Percentiles rank a stretch among this genome's conserved stretches.
Evolutionary conservation across 2,888 invertebrate species (phyloP).

Genomic region (Cryptus viduatorius): DNA sequence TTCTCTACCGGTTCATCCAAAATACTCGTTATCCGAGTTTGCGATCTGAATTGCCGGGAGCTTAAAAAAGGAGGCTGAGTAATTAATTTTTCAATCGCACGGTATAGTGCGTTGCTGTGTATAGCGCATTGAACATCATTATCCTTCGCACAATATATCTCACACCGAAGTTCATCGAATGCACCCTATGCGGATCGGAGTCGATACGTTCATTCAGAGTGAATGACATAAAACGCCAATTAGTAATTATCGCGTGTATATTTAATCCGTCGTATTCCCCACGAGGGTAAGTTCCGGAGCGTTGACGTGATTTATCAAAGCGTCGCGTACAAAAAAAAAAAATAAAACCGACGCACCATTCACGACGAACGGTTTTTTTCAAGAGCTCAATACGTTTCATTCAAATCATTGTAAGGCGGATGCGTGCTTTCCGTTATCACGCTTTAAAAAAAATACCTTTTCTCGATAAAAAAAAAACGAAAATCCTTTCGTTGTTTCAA

Average conservation of each 20-base stretch:
- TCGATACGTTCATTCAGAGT: slow-evolving; percentile 20
- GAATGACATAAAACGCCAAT: slow-evolving; percentile 53
- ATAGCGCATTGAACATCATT: background rate
- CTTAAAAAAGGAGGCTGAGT: background rate
- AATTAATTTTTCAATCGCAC: background rate
- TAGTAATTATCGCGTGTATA: slow-evolving; percentile 54
- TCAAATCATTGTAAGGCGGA: slow-evolving; percentile 40
- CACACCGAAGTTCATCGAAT: background rate
- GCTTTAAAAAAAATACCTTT: slow-evolving; percentile 17
- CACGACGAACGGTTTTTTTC: slow-evolving; percentile 10
- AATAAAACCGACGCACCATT: slow-evolving; percentile 17
- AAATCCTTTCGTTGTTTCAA: background rate
- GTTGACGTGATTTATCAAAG: slow-evolving; percentile 40
- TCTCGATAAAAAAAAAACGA: slow-evolving; percentile 24
- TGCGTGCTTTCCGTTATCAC: slow-evolving; percentile 9
- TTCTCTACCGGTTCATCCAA: background rate
- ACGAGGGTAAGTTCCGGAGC: slow-evolving; percentile 9
- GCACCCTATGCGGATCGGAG: slow-evolving; percentile 1
- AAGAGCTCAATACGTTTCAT: slow-evolving; percentile 49
- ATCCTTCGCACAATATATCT: slow-evolving; percentile 11
- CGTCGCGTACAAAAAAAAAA: slow-evolving; percentile 12
- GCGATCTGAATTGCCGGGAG: background rate
- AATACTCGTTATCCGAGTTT: background rate
- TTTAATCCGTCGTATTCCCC: slow-evolving; percentile 37
- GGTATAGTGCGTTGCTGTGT: background rate